A percentile compares a stretch with the other conserved stretches of the same genome.
phyloP scores from a whole-genome alignment of 2,113 vertebrate genomes.

The Sorex araneus region DNA sequence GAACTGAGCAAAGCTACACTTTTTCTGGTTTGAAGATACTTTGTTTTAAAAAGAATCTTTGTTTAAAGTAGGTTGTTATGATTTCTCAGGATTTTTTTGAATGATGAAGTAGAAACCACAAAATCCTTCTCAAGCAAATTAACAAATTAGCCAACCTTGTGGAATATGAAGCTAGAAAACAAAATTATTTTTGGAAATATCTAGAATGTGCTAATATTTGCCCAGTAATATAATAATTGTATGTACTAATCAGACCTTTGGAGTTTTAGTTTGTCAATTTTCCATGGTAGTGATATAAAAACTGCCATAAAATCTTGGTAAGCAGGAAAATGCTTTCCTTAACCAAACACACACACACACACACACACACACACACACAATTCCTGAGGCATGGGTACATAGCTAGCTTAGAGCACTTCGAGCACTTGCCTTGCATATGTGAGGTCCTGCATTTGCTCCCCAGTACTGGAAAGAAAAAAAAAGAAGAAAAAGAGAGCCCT shows the following conservation, averaged over 20 bases:
- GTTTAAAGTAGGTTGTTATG: not conserved
- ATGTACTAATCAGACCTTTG: conserved; percentile 15
- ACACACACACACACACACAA: too few species aligned
- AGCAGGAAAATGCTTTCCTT: too few species aligned
- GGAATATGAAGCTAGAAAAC: conserved; percentile 58
- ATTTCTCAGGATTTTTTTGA: conserved; percentile 10
- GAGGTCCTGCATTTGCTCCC: too few species aligned
- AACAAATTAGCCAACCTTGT: conserved; percentile 61
- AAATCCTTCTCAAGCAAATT: conserved; percentile 53
- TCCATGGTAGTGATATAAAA: conserved; percentile 12
- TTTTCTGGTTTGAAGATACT: not conserved
- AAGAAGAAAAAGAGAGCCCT: not conserved
- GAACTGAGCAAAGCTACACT: conserved; percentile 19
- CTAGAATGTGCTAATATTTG: conserved; percentile 42
- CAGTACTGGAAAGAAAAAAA: not conserved
- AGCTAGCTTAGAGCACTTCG: too few species aligned
- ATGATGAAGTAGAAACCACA: conserved; percentile 41
- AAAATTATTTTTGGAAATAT: conserved; percentile 59
- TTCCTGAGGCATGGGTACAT: too few species aligned
- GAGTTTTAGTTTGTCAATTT: conserved; percentile 16
- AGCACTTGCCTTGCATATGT: too few species aligned
- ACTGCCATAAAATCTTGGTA: conserved; percentile 43
- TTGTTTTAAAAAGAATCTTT: conserved; percentile 10
- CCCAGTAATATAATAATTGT: not conserved
- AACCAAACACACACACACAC: too few species aligned